Conservation (phyloP, 2,797 vertebrate species). For the Notoglanidium macrostoma region DNA sequence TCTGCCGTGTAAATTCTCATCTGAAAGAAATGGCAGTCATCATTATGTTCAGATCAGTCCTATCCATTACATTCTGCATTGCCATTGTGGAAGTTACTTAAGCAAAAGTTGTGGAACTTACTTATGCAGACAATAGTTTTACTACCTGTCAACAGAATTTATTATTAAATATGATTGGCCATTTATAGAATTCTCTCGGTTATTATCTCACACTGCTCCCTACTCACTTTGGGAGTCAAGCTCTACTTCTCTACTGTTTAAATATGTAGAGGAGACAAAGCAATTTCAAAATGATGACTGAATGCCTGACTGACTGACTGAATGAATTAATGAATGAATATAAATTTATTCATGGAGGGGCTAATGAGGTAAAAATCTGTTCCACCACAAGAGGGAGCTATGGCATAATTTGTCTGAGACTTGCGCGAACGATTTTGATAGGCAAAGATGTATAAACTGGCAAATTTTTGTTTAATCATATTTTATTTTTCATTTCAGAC, state of each 20-base stretch:
- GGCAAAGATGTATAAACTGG: neutral
- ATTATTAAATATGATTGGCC: neutral
- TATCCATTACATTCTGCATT: neutral
- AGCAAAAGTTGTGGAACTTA: neutral
- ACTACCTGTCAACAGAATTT: neutral
- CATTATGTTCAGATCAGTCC: neutral
- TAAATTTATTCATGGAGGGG: neutral
- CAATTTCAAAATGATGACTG: too few relatives aligned
- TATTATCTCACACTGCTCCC: neutral
- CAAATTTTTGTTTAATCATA: neutral
- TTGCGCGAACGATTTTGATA: neutral
- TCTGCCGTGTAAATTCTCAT: neutral
- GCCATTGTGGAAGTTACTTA: neutral
- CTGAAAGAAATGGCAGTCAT: neutral
- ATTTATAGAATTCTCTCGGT: neutral
- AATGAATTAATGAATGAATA: neutral
- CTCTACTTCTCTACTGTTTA: neutral
- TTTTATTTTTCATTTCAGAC: constrained; percentile 44
- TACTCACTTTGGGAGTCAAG: too few relatives aligned
- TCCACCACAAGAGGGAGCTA: constrained; percentile 42
- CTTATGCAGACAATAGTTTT: neutral
- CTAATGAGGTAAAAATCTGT: constrained; percentile 18
- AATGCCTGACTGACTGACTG: too few relatives aligned
- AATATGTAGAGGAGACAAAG: neutral
- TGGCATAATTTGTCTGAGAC: constrained; percentile 5